Conservation (phyloP, 2,113 vertebrate species). For the Marcusenius ussheri region DNA sequence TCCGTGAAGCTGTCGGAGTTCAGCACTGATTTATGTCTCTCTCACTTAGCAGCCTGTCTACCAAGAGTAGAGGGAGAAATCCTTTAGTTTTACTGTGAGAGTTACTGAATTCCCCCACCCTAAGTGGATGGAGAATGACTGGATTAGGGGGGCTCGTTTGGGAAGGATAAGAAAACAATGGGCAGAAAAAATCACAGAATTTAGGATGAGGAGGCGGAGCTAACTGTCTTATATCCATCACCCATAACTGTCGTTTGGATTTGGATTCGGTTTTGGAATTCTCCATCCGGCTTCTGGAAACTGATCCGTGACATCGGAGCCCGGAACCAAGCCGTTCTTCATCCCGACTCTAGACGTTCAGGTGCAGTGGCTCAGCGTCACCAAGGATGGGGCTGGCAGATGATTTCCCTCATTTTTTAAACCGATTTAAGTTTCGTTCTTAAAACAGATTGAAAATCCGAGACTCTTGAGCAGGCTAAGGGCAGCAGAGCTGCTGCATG, state of each 20-base stretch:
- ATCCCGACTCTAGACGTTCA: constrained; percentile 40
- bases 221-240: background rate
- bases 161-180: background rate
- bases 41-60: background rate
- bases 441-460: constrained; percentile 13
- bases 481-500: background rate
- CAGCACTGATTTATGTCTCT: background rate
- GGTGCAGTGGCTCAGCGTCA: constrained; percentile 35
- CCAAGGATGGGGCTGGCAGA: constrained; percentile 35
- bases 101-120: background rate
- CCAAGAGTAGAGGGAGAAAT: background rate
- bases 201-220: background rate
- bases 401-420: constrained; percentile 32
- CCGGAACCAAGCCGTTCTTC: constrained; percentile 32
- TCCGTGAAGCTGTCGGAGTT: background rate
- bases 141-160: background rate
- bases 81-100: too few relatives aligned
- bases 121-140: background rate
- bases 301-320: constrained; percentile 25
- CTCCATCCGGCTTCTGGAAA: background rate
- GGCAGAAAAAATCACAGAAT: background rate
- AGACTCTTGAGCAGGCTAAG: constrained; percentile 17
- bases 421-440: background rate
- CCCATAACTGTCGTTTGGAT: background rate
- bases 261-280: background rate